Evolutionary conservation across 2,113 vertebrate genomes (phyloP).

Genomic region (Holacanthus passer): DNA sequence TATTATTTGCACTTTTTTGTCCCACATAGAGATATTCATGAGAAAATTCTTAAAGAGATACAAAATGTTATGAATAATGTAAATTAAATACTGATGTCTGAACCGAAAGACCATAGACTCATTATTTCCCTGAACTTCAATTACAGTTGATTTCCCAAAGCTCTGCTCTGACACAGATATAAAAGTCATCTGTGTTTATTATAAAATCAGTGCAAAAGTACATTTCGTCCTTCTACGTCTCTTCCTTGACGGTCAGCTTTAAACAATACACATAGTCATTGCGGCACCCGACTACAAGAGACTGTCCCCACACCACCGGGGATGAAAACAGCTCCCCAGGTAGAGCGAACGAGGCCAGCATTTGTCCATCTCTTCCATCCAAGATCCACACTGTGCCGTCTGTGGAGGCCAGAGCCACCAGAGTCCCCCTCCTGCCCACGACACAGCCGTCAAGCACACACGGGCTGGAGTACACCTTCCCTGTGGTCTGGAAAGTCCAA

Average conservation of each 20-base stretch:
- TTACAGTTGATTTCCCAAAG: constrained; percentile 43
- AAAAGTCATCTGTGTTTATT: constrained; percentile 34
- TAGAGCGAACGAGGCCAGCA: constrained; percentile 79
- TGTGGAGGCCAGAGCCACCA: constrained; percentile 90
- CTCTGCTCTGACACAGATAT: constrained; percentile 22
- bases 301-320: constrained; percentile 86
- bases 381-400: constrained; percentile 93
- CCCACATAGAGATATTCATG: constrained; percentile 74
- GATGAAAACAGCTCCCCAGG: constrained; percentile 95
- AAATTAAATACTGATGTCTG: constrained; percentile 85
- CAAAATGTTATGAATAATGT: constrained; percentile 83
- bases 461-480: constrained; percentile 91
- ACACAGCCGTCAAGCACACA: constrained; percentile 84
- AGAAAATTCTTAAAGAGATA: constrained; percentile 76
- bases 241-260: constrained; percentile 72
- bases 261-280: constrained; percentile 95
- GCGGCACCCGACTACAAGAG: constrained; percentile 92
- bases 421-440: constrained; percentile 62
- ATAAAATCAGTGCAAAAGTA: background rate
- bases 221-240: background rate
- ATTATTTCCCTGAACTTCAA: constrained; percentile 42
- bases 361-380: constrained; percentile 84
- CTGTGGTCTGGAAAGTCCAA: constrained; percentile 91
- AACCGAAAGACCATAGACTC: constrained; percentile 32
- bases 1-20: constrained; percentile 86